Base-by-base conservation (phyloP, 2,888 invertebrate genomes). In the Aspidiotus rigidus region DNA sequence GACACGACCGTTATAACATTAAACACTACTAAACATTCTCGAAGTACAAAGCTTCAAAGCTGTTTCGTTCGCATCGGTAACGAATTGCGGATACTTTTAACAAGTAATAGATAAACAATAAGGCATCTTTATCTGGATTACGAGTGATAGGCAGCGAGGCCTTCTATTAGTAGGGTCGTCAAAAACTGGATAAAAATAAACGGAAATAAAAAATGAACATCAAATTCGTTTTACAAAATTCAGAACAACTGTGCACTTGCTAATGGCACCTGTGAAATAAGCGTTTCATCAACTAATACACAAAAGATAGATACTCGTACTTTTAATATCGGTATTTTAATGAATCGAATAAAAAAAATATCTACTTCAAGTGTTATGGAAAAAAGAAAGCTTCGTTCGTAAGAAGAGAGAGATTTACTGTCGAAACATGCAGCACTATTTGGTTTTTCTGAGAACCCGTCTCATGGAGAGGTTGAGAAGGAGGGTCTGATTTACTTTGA, bases 241-340 rank as follows among this genome's bases (percentile, higher is more conserved):
- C 59, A 7, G 53, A 64, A 66, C 56, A 66, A 66, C 44, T 59
- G 67, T 59, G 67, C 67, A 60, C 60, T 28, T 60, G 67, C 59
- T 59, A 16, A 17, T 28, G 59, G 67, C 67, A 67, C 67, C 67
- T 39, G 66, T 66, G 67, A 44, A 39, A 67, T 57, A 67, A 60
- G 60, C 67, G 49, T 41, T 67, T 11, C 11, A 59, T 59, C 59
- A 59, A 59, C 59, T 59, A 59, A 59, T 59, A 59, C 39, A 11
- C 28, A 59, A n/a, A 59, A 28, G 28, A 28, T 28, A 28, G 28
- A 28, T 28, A 28, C 28, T 28, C 28, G 28, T 28, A 28, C 28
- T 28, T 28, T 28, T 5, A 28, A 28, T 28, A 28, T 28, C 28
- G 28, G 28, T 28, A 28, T 28, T 28, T 3, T 28, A 28, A 28